Base-by-base conservation (phyloP, 2,797 vertebrate genomes). In the Fringilla coelebs region DNA sequence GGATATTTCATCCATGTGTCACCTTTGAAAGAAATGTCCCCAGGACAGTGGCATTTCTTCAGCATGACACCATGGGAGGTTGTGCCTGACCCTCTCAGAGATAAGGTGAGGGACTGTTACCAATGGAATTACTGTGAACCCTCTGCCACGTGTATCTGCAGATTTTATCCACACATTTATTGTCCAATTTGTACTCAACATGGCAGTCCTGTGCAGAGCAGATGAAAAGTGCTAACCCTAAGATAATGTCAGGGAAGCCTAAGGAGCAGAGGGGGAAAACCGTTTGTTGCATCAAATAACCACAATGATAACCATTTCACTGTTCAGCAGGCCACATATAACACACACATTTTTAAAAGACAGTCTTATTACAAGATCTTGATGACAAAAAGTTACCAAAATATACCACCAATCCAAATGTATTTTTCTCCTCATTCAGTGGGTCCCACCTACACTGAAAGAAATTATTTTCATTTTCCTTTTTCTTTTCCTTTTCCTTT, bases 401-500 rank as follows among this genome's bases (percentile, higher is more conserved):
- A 88, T 6, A 3, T 67, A 57, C 13, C 68, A 89, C 26, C 51
- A 60, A 88, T 55, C 36, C 25, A 46, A 89, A 82, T 34, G 10
- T 25, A 57, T 71, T 89, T 88, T 96, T 90, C 46, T 87, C 46
- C 41, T 84, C 34, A 74, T 84, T 87, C 66, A 79, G 20, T 77
- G 36, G 20, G 18, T 60, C 48, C 49, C 43, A 40, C 18, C 24
- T 89, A 82, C 63, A 80, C 10, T 16, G 6, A 91, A 87, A 86
- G 5, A 80, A 38, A 34, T 62, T 29, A 1, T 75, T 75, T 77
- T 48, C 3, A 4, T 71, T 94, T 67, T 71, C 57, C 7, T 60
- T 66, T 21, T 60, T 58, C 51, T 95, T 93, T 89, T 77, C 60
- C 45, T 92, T 96, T 90, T 88, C 57, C 49, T 92, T 96, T 90